Evolutionary conservation across 2,113 vertebrate genomes (phyloP).

Genomic region (Scartelaos histophorus): DNA sequence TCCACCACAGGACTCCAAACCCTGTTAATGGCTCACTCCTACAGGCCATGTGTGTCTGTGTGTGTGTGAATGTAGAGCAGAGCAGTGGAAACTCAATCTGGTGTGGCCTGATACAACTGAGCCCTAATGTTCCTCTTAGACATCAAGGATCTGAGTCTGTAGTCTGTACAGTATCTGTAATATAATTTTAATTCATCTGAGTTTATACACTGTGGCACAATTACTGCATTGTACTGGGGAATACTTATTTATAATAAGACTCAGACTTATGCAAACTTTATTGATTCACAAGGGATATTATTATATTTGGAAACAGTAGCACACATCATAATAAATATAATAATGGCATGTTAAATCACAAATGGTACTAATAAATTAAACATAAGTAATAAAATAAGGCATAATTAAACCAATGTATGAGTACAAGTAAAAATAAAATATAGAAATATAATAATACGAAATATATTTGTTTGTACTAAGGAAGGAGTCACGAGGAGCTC

Average conservation of each 20-base stretch:
- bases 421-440: too few relatives aligned
- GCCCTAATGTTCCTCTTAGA: constrained; percentile 48
- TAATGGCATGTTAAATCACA: too few relatives aligned
- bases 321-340: too few relatives aligned
- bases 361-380: too few relatives aligned
- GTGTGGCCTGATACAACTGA: constrained; percentile 65
- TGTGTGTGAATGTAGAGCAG: constrained; percentile 40
- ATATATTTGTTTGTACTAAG: background rate
- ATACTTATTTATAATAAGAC: background rate
- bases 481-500: background rate
- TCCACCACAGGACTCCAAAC: constrained; percentile 51
- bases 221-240: background rate
- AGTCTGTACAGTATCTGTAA: constrained; percentile 32
- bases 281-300: too few relatives aligned
- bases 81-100: constrained; percentile 62
- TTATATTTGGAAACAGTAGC: too few relatives aligned
- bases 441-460: background rate
- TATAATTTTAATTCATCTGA: constrained; percentile 1
- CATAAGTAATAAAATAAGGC: too few relatives aligned
- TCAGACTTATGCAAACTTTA: too few relatives aligned
- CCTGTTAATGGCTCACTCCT: constrained; percentile 59
- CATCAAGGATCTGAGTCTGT: constrained; percentile 49
- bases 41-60: constrained; percentile 53
- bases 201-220: background rate
- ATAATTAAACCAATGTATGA: too few relatives aligned